phyloP scores from a whole-genome alignment of 2,888 invertebrate species.

The Steinernema scapterisci region DNA sequence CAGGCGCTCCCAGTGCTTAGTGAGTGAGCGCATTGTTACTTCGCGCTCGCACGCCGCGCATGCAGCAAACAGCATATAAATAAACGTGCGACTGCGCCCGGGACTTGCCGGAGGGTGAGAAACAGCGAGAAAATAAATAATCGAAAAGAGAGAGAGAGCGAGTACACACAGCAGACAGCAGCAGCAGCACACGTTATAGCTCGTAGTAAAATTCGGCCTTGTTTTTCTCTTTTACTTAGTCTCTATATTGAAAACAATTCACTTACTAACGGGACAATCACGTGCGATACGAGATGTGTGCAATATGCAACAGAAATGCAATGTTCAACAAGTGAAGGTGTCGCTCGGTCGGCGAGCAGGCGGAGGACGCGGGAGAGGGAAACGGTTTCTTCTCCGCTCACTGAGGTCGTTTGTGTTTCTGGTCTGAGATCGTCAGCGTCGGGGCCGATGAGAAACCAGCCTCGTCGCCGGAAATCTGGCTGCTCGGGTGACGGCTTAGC shows the following conservation, averaged over 20 bases:
- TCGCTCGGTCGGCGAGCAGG: too few relatives aligned
- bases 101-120: conserved; percentile 15
- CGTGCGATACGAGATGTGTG: neutral
- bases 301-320: neutral
- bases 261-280: conserved; percentile 25
- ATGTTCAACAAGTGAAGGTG: neutral
- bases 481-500: neutral
- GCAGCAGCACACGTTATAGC: neutral
- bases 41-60: conserved; percentile 24
- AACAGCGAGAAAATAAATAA: conserved; percentile 30
- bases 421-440: conserved; percentile 28
- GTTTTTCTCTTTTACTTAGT: conserved; percentile 10
- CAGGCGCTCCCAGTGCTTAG: neutral
- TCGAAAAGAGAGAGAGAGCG: neutral
- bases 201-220: neutral
- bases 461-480: conserved; percentile 28
- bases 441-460: conserved; percentile 24
- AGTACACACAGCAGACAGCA: neutral
- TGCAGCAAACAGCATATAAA: conserved; percentile 21
- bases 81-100: conserved; percentile 20
- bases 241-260: neutral
- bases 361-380: neutral
- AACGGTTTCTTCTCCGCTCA: conserved; percentile 3
- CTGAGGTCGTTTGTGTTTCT: conserved; percentile 32
- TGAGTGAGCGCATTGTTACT: conserved; percentile 30